Evolutionary conservation across 2,797 vertebrate species (phyloP), one percentile per base, ranked within the genome.

Genomic region (Lycodopsis pacificus): DNA sequence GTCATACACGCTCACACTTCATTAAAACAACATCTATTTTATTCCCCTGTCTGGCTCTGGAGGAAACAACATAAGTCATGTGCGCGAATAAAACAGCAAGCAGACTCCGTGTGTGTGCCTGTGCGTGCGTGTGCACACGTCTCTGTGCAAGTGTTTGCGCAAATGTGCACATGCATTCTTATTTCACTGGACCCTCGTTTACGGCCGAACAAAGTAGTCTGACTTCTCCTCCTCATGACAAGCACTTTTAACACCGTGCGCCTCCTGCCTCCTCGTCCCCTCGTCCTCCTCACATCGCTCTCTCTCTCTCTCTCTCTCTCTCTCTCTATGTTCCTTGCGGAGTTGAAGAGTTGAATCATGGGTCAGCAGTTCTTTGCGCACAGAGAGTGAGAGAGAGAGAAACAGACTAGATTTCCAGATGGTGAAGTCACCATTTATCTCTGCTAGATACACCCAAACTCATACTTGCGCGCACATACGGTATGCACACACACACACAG

Each of bases 401-500:
- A 93, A 94, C 95, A 96, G 96, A 96, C 96, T 96, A 94, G 94
- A 97, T 97, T 97, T 97, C 97, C 97, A 97, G 96, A 97, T 97
- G 97, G 95, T 93, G 95, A 91, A 95, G 95, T 95, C 94, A 91
- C 91, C 92, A 95, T 93, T 90, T 93, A 94, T 95, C 95, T 95
- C 95, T 94, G 94, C 94, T 96, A 77, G 63, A 86, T 61, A 78
- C 79, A 81, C 40, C 44, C 59, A 65, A 30, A 73, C 63, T 56
- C 59, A 30, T 61, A 64, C 30, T 42, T 59, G 5, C 3, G 4
- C 6, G 13, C 36, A 19, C 22, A 36, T 20, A 32, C 32, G 32
- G 5, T 32, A 32, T 32, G 59, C 61, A 63, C 13, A 30, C 59
- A 61, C 34, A 48, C 48, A 63, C 44, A 9, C 32, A 34, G 54